A percentile compares a stretch with the other conserved stretches of the same genome.
These are phyloP conservation scores for Mesembrinibis cayennensis DNA, from an alignment of 2,113 vertebrate species.

Conservation along the genomic window DNA sequence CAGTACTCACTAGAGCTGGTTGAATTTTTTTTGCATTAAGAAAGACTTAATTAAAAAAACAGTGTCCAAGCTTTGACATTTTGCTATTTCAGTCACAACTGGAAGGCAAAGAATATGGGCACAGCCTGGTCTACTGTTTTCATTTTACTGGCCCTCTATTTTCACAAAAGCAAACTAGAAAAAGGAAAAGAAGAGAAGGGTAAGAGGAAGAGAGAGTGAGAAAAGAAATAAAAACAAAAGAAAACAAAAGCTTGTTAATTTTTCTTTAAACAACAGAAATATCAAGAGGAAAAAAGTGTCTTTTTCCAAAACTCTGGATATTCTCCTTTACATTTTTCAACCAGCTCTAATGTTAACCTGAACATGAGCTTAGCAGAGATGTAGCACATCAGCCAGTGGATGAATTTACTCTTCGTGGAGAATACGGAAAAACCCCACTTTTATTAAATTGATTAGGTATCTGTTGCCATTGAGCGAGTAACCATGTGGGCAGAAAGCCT, in stretches of 20 bases:
- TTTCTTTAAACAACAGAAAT: background rate
- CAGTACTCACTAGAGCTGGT: background rate
- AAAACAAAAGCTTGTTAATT: background rate
- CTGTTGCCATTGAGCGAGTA: background rate
- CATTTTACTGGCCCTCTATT: background rate
- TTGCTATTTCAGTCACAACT: background rate
- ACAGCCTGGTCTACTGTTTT: background rate
- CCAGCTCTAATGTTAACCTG: background rate
- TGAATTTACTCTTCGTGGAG: background rate
- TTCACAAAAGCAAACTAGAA: background rate
- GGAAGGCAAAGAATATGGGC: background rate
- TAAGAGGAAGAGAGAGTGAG: background rate
- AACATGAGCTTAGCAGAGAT: background rate
- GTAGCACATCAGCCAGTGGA: background rate
- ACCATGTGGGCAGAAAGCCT: background rate
- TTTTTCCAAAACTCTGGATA: background rate
- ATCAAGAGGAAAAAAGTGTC: background rate
- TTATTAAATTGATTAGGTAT: background rate
- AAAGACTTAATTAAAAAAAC: background rate
- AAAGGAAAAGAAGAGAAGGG: background rate
- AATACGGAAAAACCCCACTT: background rate
- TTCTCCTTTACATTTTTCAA: background rate
- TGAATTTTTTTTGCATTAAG: background rate
- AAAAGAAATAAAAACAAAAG: background rate
- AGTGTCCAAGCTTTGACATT: background rate